A percentile compares a stretch with the other conserved stretches of the same genome.
phyloP scores from a whole-genome alignment of 2,113 vertebrate genomes.

The Prionailurus bengalensis region DNA sequence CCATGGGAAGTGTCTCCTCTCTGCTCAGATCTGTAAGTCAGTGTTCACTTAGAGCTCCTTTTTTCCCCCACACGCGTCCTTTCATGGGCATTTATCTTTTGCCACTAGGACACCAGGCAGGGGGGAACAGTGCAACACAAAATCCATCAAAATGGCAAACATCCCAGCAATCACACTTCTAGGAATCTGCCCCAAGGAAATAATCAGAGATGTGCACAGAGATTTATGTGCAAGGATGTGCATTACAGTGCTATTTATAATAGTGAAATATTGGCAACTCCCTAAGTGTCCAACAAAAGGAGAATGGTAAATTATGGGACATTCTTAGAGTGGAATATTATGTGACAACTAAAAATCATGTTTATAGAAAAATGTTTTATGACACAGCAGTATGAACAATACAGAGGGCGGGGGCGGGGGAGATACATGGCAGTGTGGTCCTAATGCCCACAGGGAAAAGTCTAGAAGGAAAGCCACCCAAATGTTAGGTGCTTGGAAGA shows the following conservation, averaged over 20 bases:
- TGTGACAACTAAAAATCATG: constrained; percentile 71
- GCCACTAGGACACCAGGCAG: neutral
- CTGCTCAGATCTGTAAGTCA: neutral
- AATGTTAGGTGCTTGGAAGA: neutral
- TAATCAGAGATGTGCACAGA: neutral
- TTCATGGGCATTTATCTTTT: constrained; percentile 40
- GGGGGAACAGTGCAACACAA: neutral
- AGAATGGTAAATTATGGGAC: neutral
- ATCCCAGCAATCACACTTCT: neutral
- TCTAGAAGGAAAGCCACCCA: neutral
- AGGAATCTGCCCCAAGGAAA: constrained; percentile 60
- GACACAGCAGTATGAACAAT: neutral
- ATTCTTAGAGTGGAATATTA: constrained; percentile 63
- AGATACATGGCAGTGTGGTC: neutral
- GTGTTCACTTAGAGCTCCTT: neutral
- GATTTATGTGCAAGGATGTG: neutral
- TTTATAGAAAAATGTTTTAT: constrained; percentile 34
- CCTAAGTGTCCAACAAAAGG: neutral
- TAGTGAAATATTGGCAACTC: neutral
- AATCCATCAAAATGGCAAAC: constrained; percentile 67
- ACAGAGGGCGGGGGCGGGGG: neutral
- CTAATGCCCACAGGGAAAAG: neutral
- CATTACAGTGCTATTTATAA: neutral
- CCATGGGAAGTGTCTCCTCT: neutral
- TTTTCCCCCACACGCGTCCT: neutral